A percentile compares a stretch with the other conserved stretches of the same genome.
These are phyloP conservation scores for Leucania comma DNA, from an alignment of 2,888 invertebrate genomes.

Conservation along the genomic window DNA sequence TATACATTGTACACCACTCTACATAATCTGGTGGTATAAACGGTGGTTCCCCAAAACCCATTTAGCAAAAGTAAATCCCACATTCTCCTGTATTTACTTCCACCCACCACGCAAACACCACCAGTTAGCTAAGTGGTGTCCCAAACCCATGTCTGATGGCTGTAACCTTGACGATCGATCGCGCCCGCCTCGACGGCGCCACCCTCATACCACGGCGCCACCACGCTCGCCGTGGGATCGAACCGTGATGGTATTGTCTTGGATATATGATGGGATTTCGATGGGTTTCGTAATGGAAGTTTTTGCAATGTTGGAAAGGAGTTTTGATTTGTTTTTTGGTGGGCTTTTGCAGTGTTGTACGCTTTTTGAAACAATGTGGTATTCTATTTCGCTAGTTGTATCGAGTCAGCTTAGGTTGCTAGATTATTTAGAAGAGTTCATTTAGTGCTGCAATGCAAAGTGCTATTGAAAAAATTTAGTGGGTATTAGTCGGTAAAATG, in stretches of 20 bases:
- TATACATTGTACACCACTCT: not conserved
- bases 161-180: slow-evolving; percentile 89
- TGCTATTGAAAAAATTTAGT: too few relatives aligned
- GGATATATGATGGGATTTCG: slow-evolving; percentile 48
- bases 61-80: slow-evolving; percentile 16
- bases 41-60: slow-evolving; percentile 5
- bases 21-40: not conserved
- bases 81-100: slow-evolving; percentile 23
- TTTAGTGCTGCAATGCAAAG: too few relatives aligned
- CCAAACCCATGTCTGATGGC: slow-evolving; percentile 75
- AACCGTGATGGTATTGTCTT: slow-evolving; percentile 65
- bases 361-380: not conserved
- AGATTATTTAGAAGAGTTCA: too few relatives aligned
- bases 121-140: slow-evolving; percentile 63
- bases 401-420: not conserved
- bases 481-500: too few relatives aligned
- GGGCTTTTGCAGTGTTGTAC: not conserved
- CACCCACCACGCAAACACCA: slow-evolving; percentile 45
- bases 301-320: slow-evolving; percentile 7
- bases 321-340: not conserved
- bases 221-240: slow-evolving; percentile 72
- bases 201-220: slow-evolving; percentile 78
- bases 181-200: slow-evolving; percentile 79
- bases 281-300: slow-evolving; percentile 32
- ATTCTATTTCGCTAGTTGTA: not conserved